These are phyloP conservation scores for Amblyraja radiata DNA, from an alignment of 2,797 vertebrate genomes.

Conservation along the genomic window DNA sequence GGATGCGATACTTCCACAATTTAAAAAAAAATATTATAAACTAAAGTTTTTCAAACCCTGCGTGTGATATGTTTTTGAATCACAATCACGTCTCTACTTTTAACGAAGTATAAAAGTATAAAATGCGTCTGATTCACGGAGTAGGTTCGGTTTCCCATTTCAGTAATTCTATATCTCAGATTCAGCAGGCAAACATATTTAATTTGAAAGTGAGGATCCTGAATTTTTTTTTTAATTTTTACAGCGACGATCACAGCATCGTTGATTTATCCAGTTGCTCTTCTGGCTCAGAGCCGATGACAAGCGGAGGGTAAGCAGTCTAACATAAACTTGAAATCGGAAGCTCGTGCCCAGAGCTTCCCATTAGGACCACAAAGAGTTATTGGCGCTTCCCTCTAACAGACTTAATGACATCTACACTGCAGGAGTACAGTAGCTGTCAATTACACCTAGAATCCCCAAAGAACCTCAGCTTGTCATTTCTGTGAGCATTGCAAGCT, in stretches of 20 bases:
- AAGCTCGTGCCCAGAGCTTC: neutral
- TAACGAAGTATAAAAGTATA: neutral
- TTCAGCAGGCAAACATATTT: neutral
- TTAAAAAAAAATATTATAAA: neutral
- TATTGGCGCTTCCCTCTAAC: neutral
- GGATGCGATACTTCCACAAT: neutral
- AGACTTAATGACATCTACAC: neutral
- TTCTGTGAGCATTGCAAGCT: neutral
- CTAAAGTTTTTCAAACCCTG: neutral
- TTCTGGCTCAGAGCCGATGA: neutral
- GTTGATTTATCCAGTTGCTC: neutral
- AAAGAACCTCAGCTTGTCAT: neutral
- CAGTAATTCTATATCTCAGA: too few relatives aligned
- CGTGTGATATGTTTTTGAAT: neutral
- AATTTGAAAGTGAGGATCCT: neutral
- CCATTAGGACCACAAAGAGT: neutral
- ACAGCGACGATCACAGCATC: neutral
- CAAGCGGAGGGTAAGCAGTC: neutral
- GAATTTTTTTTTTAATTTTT: neutral
- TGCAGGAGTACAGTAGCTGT: neutral
- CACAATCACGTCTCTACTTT: neutral
- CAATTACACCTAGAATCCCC: neutral
- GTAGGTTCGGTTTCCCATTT: neutral
- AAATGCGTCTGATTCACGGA: neutral
- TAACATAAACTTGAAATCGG: neutral